A percentile compares a stretch with the other conserved stretches of the same genome.
phyloP scores from a whole-genome alignment of 2,888 invertebrate species.

The Cheilosia urbana region DNA sequence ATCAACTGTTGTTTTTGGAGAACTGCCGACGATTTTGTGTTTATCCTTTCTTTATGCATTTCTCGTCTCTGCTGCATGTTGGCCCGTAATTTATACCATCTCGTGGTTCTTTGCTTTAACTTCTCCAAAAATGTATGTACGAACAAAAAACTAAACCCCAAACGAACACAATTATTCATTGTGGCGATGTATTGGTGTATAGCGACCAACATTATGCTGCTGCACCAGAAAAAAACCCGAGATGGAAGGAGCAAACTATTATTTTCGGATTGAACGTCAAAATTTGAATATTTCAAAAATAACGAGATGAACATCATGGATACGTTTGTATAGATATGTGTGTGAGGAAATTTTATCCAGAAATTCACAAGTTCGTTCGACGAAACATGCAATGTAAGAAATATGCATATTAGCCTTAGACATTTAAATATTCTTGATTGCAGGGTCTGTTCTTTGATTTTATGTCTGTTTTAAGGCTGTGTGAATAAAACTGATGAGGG shows the following conservation, averaged over 20 bases:
- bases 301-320: constrained; percentile 13
- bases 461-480: neutral
- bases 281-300: constrained; percentile 61
- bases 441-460: constrained; percentile 5
- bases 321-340: neutral
- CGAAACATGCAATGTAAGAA: constrained; percentile 9
- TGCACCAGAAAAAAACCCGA: constrained; percentile 15
- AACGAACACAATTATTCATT: constrained; percentile 70
- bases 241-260: constrained; percentile 38
- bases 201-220: constrained; percentile 15
- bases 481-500: neutral
- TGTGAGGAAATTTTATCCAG: constrained; percentile 21
- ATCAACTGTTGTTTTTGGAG: constrained; percentile 68
- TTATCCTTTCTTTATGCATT: constrained; percentile 26
- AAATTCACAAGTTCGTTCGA: neutral
- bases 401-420: constrained; percentile 41
- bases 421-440: constrained; percentile 50
- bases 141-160: constrained; percentile 24
- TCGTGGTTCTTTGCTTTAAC: constrained; percentile 45
- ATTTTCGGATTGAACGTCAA: constrained; percentile 49
- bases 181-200: constrained; percentile 31
- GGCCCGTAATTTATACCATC: constrained; percentile 62
- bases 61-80: constrained; percentile 29
- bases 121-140: constrained; percentile 17
- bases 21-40: constrained; percentile 60